Evolutionary conservation across 1,140 invertebrate genomes (phyloP).

Genomic region (Heliconius hewitsoni): DNA sequence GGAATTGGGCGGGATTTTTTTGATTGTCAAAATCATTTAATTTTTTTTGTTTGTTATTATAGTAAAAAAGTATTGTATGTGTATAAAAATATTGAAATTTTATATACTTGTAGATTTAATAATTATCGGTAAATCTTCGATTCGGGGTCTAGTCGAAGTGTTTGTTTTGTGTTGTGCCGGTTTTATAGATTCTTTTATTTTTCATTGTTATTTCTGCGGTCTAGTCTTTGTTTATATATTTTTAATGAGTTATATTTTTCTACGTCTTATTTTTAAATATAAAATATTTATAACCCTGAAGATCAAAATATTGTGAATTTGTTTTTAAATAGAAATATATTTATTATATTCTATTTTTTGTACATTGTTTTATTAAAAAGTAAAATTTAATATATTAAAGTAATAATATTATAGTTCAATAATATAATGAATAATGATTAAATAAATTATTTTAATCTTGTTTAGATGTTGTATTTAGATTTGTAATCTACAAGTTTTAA

Average conservation of each 20-base stretch:
- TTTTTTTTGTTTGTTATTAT: neutral
- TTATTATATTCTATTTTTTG: too few species aligned
- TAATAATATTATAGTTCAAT: too few species aligned
- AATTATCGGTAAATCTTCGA: neutral
- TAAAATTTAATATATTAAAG: too few species aligned
- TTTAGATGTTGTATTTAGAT: too few species aligned
- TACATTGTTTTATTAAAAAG: too few species aligned
- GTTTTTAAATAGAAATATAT: too few species aligned
- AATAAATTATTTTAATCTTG: too few species aligned
- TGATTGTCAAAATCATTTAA: neutral
- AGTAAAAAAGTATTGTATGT: neutral
- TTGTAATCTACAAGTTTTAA: too few species aligned
- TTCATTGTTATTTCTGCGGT: neutral
- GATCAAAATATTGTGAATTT: neutral
- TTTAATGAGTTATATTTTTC: neutral
- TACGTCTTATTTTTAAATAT: neutral
- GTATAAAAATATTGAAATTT: too few species aligned
- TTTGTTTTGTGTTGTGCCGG: slow-evolving; percentile 5
- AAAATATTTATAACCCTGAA: too few species aligned
- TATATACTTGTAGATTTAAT: too few species aligned
- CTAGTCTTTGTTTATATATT: neutral
- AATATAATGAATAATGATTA: too few species aligned
- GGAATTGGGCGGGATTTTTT: neutral
- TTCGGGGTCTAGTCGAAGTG: neutral
- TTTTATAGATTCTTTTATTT: neutral